Conservation (phyloP, 2,797 vertebrate genomes). For the Microctenopoma lineatum region DNA sequence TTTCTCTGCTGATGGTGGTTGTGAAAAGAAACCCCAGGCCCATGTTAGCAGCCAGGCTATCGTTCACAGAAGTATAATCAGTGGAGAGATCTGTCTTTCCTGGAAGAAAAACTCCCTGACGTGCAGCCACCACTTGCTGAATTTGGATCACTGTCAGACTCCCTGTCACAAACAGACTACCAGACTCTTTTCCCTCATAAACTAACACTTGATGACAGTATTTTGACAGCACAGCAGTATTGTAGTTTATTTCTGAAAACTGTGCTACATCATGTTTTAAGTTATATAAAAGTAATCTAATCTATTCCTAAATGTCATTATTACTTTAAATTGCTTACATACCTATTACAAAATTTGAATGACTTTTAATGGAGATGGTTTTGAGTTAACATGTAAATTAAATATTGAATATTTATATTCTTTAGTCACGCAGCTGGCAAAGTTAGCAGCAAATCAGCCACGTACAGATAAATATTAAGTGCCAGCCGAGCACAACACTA, state of each 20-base stretch:
- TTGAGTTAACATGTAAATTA: neutral
- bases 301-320: neutral
- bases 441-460: conserved; percentile 12
- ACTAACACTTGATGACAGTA: conserved; percentile 4
- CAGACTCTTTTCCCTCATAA: conserved; percentile 10
- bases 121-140: conserved; percentile 44
- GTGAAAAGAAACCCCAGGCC: conserved; percentile 25
- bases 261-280: neutral
- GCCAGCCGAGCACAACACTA: conserved; percentile 10
- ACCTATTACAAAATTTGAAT: too few relatives aligned
- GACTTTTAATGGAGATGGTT: neutral
- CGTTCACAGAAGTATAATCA: conserved; percentile 46
- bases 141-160: conserved; percentile 60
- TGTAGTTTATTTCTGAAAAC: neutral
- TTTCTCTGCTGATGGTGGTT: conserved; percentile 14
- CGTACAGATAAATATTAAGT: conserved; percentile 12
- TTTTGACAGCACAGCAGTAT: neutral
- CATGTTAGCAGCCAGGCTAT: conserved; percentile 43
- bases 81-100: conserved; percentile 50
- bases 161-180: conserved; percentile 42
- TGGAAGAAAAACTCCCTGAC: conserved; percentile 48
- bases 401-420: conserved; percentile 3
- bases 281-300: neutral
- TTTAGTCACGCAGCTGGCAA: conserved; percentile 33
- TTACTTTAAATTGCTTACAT: neutral